A percentile compares a stretch with the other conserved stretches of the same genome.
phyloP scores from a whole-genome alignment of 2,113 vertebrate species.

The Perognathus longimembris region DNA sequence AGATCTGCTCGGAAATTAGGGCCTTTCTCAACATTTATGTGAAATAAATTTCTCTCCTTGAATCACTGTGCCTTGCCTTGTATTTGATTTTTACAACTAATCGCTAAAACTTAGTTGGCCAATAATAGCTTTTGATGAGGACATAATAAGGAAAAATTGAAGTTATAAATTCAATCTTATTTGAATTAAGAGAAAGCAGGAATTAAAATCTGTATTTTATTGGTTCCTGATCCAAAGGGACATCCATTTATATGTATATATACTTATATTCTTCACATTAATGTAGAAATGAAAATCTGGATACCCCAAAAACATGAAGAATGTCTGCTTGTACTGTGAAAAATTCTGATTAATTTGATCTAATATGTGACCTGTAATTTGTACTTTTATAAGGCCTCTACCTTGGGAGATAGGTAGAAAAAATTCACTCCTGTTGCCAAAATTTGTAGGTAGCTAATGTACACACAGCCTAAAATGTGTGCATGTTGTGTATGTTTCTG shows the following conservation, averaged over 20 bases:
- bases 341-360: background rate
- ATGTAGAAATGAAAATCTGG: background rate
- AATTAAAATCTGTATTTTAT: background rate
- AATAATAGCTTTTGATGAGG: conserved; percentile 32
- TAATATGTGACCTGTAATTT: background rate
- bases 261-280: background rate
- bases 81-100: background rate
- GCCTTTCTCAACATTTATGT: conserved; percentile 46
- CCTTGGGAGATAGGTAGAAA: background rate
- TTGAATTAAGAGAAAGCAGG: background rate
- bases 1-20: conserved; percentile 1
- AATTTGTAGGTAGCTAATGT: background rate
- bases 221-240: background rate
- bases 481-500: too few relatives aligned
- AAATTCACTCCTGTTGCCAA: background rate
- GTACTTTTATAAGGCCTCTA: background rate
- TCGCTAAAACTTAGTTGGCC: background rate
- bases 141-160: conserved; percentile 19
- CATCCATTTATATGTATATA: background rate
- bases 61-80: background rate
- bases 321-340: background rate
- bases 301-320: background rate
- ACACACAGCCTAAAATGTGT: background rate
- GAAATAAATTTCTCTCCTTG: conserved; percentile 33
- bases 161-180: background rate